Base-by-base conservation (phyloP, 2,888 invertebrate genomes). In the Cacoxenus indagator region DNA sequence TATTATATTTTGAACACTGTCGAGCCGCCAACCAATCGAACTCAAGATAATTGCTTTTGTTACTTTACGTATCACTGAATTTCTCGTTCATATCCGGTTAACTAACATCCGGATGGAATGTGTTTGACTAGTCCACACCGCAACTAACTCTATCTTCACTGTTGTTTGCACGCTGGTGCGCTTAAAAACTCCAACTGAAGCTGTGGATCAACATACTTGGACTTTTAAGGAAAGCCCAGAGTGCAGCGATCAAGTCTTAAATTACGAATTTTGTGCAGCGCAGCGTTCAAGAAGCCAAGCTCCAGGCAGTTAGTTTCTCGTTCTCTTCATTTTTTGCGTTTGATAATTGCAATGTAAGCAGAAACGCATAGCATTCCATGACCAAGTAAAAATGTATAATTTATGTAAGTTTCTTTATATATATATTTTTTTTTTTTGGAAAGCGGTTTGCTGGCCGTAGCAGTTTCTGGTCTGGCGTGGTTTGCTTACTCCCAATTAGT, bases 311-410 rank as follows among this genome's bases (percentile, higher is more conserved):
- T 37, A 14, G 37, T 14, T 37, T 37, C 37, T 37, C 9, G 37
- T 37, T 37, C 37, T 51, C 31, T 66, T 67, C 22, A 51, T 67
- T 73, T 27, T 29, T 22, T 64, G 57, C 51, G 65, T 54, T 29
- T 19, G 51, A 46, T 17, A 64, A 65, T 65, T 67, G 45, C 59
- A 65, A 29, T 54, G 22, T 37, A n/a, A 46, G 37, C 37, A 67
- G 62, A 69, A 73, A 81, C 76, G 81, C 70, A 65, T 65, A 82
- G 69, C 72, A 80, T 80, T 80, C 79, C 83, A 73, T 72, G 76
- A 62, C 73, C 75, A 79, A 79, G 26, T n/a, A 45, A 22, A 24
- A 43, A 11, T 5, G 22, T 45, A 11, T 64, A 17, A 46, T 43
- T 24, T 51, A 51, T 51, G 51, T 22, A n/a, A n/a, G 22, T 22